Evolutionary conservation across 2,113 vertebrate genomes (phyloP).

Genomic region (Eclectus roratus): DNA sequence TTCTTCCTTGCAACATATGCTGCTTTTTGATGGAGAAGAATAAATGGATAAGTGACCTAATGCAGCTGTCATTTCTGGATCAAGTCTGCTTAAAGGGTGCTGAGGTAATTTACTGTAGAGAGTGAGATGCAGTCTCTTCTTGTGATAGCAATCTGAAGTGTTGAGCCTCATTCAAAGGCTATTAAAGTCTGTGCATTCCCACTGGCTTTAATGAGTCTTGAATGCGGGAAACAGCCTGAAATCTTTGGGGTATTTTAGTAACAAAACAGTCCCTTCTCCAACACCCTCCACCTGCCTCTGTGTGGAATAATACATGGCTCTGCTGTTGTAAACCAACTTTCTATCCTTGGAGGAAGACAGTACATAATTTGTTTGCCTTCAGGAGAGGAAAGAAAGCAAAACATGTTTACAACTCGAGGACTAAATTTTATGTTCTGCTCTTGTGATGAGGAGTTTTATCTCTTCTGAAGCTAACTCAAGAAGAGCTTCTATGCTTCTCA

Average conservation of each 20-base stretch:
- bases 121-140: background rate
- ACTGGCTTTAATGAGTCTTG: background rate
- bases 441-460: background rate
- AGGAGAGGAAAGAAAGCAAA: background rate
- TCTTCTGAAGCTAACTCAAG: background rate
- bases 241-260: background rate
- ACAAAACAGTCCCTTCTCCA: background rate
- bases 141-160: background rate
- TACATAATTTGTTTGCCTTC: background rate
- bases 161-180: background rate
- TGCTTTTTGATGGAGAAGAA: background rate
- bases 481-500: background rate
- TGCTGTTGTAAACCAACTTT: background rate
- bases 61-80: background rate
- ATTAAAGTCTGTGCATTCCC: background rate
- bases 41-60: background rate
- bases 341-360: background rate
- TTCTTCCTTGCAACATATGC: background rate
- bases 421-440: background rate
- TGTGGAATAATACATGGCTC: background rate
- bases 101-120: background rate
- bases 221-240: background rate
- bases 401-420: background rate
- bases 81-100: background rate
- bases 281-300: background rate